These are phyloP conservation scores for Lissonota sp. DNA, from an alignment of 2,888 invertebrate genomes.

Conservation along the genomic window DNA sequence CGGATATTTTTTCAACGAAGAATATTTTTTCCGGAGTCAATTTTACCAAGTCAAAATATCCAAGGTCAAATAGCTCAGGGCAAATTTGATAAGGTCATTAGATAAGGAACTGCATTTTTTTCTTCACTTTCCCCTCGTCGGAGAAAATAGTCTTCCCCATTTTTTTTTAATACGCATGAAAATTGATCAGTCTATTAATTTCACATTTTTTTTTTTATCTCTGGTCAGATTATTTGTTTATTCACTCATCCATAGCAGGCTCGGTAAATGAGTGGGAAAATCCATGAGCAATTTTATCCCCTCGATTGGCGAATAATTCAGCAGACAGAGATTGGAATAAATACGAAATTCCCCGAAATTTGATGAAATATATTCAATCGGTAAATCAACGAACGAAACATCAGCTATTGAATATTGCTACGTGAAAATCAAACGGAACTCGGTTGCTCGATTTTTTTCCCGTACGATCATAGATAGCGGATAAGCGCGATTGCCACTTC, in stretches of 20 bases:
- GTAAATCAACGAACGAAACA: slow-evolving; percentile 17
- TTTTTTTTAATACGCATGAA: too few relatives aligned
- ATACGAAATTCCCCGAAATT: slow-evolving; percentile 19
- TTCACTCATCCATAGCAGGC: too few relatives aligned
- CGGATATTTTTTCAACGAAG: too few relatives aligned
- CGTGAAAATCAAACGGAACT: slow-evolving; percentile 1
- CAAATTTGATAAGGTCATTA: too few relatives aligned
- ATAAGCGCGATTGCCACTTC: slow-evolving; percentile 23
- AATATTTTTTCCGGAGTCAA: too few relatives aligned
- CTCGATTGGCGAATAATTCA: slow-evolving; percentile 32
- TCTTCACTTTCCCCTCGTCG: too few relatives aligned
- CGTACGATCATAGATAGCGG: slow-evolving; percentile 34
- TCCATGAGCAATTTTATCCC: slow-evolving; percentile 5
- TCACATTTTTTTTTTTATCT: not conserved
- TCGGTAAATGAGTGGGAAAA: too few relatives aligned
- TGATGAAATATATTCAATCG: slow-evolving; percentile 40
- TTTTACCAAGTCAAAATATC: too few relatives aligned
- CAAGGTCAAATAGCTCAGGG: too few relatives aligned
- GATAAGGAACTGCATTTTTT: too few relatives aligned
- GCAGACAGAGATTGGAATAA: slow-evolving; percentile 31
- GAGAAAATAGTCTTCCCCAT: too few relatives aligned
- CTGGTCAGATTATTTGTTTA: not conserved
- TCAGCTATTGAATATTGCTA: slow-evolving; percentile 44
- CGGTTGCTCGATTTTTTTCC: slow-evolving; percentile 15
- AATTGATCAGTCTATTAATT: too few relatives aligned